Evolutionary conservation across 2,113 vertebrate species (phyloP), one percentile per base, ranked within the genome.

Genomic region (Eolophus roseicapilla): DNA sequence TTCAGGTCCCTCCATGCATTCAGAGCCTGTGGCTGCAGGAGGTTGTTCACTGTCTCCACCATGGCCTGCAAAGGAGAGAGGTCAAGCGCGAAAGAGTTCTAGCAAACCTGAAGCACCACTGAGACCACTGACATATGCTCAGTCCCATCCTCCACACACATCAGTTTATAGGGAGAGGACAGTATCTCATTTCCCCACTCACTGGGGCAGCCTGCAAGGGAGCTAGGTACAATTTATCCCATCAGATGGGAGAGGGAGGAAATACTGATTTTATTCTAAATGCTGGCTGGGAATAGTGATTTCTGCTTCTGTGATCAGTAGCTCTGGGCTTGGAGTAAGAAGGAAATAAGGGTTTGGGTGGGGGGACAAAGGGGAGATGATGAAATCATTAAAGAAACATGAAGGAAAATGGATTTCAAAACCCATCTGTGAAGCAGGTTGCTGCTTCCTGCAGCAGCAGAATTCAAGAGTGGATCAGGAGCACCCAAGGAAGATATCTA

Each of bases 41-140:
- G 97, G 96, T 99, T 99, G 97, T 99, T 99, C 94, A 99, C 99
- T 2, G 99, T 99, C 98, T 99, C 99, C 90, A 99, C 99, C 99
- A 99, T 99, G 39, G 99, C 99, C 99, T 99, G 97, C 31, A 86
- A 86, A 87, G 91, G 50, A 91, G 91, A 95, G 7, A 47, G 77
- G 67, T 27, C 31, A 21, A 95, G 91, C 92, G 75, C 96, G 75
- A 90, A 82, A 91, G 46, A 68, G 91, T 73, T 96, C 83, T 14
- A 76, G 83, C 12, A 53, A 94, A n/a, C 55, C 37, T 13, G 15
- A 57, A 50, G 43, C 75, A 91, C 64, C 87, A 76, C 44, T 23
- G 10, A 97, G 68, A 93, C 57, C 69, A 81, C 94, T 89, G 62
- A 95, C 82, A 76, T 37, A 88, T 24, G 83, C 69, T 93, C 17